Evolutionary conservation across 2,888 invertebrate genomes (phyloP).

Genomic region (Scelioninae gen. 2): DNA sequence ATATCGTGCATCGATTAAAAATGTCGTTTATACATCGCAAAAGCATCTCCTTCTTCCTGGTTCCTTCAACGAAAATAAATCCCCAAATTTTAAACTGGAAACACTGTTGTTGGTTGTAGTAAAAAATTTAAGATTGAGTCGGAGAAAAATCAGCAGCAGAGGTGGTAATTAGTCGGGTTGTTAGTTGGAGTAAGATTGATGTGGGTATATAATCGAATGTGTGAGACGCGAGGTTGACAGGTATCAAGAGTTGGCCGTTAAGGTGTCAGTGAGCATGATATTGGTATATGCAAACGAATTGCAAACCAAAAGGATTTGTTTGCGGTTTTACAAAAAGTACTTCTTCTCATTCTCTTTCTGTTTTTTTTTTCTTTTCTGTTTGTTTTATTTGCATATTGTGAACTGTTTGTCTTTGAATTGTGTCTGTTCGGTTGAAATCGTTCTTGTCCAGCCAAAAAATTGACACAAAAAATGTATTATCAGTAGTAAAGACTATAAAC

Average conservation of each 20-base stretch:
- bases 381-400: too few species aligned
- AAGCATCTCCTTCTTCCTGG: too few species aligned
- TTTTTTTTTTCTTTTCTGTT: not conserved
- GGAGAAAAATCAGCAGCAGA: constrained; percentile 29
- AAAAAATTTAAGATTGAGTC: too few species aligned
- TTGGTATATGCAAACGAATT: constrained; percentile 60
- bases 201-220: constrained; percentile 27
- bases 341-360: not conserved
- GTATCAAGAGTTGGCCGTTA: constrained; percentile 65
- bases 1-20: too few species aligned
- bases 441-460: too few species aligned
- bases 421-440: too few species aligned
- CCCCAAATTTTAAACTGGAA: too few species aligned
- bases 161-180: constrained; percentile 42
- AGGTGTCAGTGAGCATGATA: constrained; percentile 68
- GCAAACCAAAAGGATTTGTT: constrained; percentile 52
- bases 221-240: constrained; percentile 43
- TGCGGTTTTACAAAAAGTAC: not conserved
- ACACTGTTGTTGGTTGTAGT: too few species aligned
- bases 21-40: too few species aligned
- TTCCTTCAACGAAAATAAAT: too few species aligned
- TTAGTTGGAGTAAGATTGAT: constrained; percentile 45
- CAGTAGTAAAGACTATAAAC: too few species aligned
- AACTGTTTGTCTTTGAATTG: not conserved
- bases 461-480: too few species aligned